Evolutionary conservation across 2,113 vertebrate species (phyloP).

Genomic region (Calonectris borealis): DNA sequence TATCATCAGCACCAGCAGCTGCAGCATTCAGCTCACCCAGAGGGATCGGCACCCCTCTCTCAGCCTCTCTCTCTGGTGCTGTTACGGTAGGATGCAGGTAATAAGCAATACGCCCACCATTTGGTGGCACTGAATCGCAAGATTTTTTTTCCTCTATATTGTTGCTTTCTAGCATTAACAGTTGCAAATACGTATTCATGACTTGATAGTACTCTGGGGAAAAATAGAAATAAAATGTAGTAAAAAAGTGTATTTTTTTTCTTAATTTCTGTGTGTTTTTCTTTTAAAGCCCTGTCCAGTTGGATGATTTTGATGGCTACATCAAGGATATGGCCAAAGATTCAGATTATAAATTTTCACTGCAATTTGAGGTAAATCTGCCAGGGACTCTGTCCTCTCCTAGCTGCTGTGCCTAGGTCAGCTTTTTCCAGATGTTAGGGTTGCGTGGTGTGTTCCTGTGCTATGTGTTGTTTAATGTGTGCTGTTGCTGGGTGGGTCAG

Average conservation of each 20-base stretch:
- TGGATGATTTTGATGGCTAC: constrained; percentile 94
- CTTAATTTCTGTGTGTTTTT: not conserved
- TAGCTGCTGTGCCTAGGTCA: not conserved
- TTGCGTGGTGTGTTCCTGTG: not conserved
- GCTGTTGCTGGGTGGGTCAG: not conserved
- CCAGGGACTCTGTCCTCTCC: not conserved
- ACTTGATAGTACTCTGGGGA: not conserved
- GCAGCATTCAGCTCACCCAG: not conserved
- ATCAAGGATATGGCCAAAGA: constrained; percentile 98
- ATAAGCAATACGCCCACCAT: not conserved
- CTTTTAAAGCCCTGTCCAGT: constrained; percentile 85
- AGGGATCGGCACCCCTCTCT: too few relatives aligned
- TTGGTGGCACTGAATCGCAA: not conserved
- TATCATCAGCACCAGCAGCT: not conserved
- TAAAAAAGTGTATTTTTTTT: not conserved
- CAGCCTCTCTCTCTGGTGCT: not conserved
- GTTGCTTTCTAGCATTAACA: not conserved
- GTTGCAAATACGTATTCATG: not conserved
- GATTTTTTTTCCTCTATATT: not conserved
- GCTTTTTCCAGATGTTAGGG: not conserved
- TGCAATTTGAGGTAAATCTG: constrained; percentile 93
- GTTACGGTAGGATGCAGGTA: fast-evolving
- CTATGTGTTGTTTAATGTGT: not conserved
- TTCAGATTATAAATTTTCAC: constrained; percentile 96
- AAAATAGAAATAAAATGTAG: not conserved